Evolutionary conservation across 2,113 vertebrate genomes (phyloP).

Genomic region (Hyperopisus bebe): DNA sequence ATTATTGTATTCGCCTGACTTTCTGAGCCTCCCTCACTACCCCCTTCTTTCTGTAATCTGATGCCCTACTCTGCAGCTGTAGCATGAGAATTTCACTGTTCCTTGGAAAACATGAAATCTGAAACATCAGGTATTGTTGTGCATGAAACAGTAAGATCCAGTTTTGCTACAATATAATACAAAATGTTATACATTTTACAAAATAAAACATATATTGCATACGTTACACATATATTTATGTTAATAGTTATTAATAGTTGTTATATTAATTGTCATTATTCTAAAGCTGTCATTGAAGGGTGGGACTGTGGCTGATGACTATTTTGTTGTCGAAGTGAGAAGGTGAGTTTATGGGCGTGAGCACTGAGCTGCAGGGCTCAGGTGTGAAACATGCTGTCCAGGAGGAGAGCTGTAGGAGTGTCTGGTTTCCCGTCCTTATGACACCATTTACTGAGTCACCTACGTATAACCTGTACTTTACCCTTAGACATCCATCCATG

Average conservation of each 20-base stretch:
- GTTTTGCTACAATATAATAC: too few relatives aligned
- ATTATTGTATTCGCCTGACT: background rate
- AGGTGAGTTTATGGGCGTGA: background rate
- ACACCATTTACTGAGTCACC: background rate
- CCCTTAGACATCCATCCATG: background rate
- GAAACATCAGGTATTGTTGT: too few relatives aligned
- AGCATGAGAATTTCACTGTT: too few relatives aligned
- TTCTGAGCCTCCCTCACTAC: too few relatives aligned
- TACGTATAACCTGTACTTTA: background rate
- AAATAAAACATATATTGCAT: too few relatives aligned
- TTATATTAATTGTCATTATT: background rate
- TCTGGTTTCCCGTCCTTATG: background rate
- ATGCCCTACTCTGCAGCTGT: too few relatives aligned
- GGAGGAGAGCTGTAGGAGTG: background rate
- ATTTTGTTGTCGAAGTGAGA: background rate
- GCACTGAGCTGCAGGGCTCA: background rate
- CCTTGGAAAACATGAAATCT: too few relatives aligned
- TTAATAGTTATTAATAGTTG: too few relatives aligned
- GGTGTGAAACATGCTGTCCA: background rate
- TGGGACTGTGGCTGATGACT: background rate
- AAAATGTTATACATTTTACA: too few relatives aligned
- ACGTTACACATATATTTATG: too few relatives aligned
- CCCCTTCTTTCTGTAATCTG: too few relatives aligned
- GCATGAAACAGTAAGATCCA: too few relatives aligned
- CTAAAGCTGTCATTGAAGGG: background rate